Conservation (phyloP, 2,797 vertebrate genomes). For the Malacoctenus gilli region DNA sequence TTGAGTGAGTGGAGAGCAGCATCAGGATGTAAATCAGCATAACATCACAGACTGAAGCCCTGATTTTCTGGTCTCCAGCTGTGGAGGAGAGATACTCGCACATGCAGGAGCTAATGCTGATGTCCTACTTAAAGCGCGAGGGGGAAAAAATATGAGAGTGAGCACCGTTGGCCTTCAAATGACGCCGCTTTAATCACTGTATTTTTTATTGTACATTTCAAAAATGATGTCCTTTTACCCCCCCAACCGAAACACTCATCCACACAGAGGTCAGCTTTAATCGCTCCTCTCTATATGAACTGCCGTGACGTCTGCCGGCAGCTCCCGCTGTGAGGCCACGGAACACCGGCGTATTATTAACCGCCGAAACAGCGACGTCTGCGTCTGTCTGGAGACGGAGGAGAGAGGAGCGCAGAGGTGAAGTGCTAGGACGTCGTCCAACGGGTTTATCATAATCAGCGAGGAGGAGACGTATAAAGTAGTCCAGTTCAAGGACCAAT, state of each 20-base stretch:
- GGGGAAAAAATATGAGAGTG: conserved; percentile 11
- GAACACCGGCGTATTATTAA: too few relatives aligned
- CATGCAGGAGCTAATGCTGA: conserved; percentile 10
- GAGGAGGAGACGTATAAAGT: too few relatives aligned
- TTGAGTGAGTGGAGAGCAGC: too few relatives aligned
- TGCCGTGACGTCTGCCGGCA: too few relatives aligned
- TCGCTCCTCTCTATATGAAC: conserved; percentile 36
- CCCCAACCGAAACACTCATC: conserved; percentile 7
- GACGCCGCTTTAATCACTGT: conserved; percentile 34
- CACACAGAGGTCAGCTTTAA: conserved; percentile 26
- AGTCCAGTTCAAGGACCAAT: too few relatives aligned
- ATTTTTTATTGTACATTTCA: conserved; percentile 6
- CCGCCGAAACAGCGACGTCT: too few relatives aligned
- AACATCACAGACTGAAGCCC: conserved; percentile 33
- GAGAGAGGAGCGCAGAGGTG: too few relatives aligned
- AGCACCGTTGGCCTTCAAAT: conserved; percentile 26
- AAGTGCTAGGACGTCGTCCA: too few relatives aligned
- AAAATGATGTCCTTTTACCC: conserved; percentile 11
- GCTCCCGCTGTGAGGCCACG: too few relatives aligned
- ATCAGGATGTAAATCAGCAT: conserved; percentile 46
- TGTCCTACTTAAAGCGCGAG: conserved; percentile 31
- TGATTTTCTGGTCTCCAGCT: conserved; percentile 56
- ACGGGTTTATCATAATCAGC: too few relatives aligned
- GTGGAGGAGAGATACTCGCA: conserved; percentile 24
- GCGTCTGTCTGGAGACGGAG: too few relatives aligned